phyloP scores from a whole-genome alignment of 2,888 invertebrate genomes.

The Oscheius sp. region DNA sequence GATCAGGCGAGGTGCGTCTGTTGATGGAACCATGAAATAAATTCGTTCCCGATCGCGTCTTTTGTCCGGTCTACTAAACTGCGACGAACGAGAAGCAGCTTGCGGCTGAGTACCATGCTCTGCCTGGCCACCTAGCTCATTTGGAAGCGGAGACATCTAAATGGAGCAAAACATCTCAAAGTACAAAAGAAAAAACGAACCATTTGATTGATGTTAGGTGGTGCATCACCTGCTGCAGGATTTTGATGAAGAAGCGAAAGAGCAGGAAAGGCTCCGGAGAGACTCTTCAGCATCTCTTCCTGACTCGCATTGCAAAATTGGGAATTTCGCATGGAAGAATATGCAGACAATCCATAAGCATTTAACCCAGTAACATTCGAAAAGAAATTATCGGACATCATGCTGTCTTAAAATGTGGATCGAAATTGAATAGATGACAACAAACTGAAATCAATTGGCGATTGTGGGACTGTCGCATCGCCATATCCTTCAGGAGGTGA shows the following conservation, averaged over 20 bases:
- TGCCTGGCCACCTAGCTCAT: neutral
- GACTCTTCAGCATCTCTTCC: neutral
- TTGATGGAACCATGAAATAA: constrained; percentile 40
- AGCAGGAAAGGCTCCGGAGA: neutral
- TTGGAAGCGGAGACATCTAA: neutral
- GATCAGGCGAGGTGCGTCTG: constrained; percentile 50
- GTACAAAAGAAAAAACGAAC: neutral
- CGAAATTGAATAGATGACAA: neutral
- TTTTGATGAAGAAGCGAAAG: neutral
- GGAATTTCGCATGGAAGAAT: neutral
- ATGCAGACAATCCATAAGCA: neutral
- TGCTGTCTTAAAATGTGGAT: neutral
- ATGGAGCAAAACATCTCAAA: neutral
- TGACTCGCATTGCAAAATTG: neutral
- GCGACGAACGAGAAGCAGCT: neutral
- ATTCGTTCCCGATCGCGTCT: constrained; percentile 21
- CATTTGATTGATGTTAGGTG: neutral
- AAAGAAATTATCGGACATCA: neutral
- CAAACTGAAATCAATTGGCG: neutral
- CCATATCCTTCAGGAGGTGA: constrained; percentile 5
- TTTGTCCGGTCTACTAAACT: neutral
- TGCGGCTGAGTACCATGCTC: neutral
- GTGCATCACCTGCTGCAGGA: neutral
- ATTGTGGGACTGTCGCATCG: too few species aligned
- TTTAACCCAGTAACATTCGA: neutral